phyloP scores from a whole-genome alignment of 30 jellyfish, hydroid and myxozoan species.

The Nemopilema nomurai region DNA sequence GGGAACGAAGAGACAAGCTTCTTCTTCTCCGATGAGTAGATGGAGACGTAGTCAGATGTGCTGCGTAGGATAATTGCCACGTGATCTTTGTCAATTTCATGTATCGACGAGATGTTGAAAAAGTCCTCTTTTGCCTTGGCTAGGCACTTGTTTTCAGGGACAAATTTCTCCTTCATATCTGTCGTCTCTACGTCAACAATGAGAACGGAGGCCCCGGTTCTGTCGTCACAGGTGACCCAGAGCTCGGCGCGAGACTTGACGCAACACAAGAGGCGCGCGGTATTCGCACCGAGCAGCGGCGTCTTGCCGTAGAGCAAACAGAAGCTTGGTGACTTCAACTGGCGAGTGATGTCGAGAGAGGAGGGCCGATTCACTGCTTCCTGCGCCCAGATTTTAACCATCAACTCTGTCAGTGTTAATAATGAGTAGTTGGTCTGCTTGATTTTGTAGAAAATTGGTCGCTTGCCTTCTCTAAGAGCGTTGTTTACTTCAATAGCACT shows the following conservation, averaged over 20 bases:
- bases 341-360: constrained; percentile 51
- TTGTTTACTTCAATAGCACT: constrained; percentile 45
- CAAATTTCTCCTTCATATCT: constrained; percentile 13
- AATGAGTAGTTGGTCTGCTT: constrained; percentile 53
- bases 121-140: constrained; percentile 26
- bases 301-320: constrained; percentile 67
- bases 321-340: constrained; percentile 60
- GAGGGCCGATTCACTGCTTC: constrained; percentile 79
- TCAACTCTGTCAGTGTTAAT: constrained; percentile 74
- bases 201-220: constrained; percentile 64
- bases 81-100: constrained; percentile 50
- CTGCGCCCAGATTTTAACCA: constrained; percentile 78
- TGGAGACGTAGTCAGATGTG: constrained; percentile 61
- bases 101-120: constrained; percentile 42
- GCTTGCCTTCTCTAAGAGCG: constrained; percentile 69
- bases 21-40: constrained; percentile 49
- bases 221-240: constrained; percentile 86
- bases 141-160: constrained; percentile 27
- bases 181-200: constrained; percentile 57
- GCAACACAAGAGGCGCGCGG: constrained; percentile 77
- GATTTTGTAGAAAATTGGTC: constrained; percentile 73
- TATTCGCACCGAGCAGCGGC: constrained; percentile 39
- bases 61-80: constrained; percentile 82
- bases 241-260: constrained; percentile 39
- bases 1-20: constrained; percentile 27